phyloP scores from a whole-genome alignment of 2,113 vertebrate genomes.

The Actenoides lindsayi region DNA sequence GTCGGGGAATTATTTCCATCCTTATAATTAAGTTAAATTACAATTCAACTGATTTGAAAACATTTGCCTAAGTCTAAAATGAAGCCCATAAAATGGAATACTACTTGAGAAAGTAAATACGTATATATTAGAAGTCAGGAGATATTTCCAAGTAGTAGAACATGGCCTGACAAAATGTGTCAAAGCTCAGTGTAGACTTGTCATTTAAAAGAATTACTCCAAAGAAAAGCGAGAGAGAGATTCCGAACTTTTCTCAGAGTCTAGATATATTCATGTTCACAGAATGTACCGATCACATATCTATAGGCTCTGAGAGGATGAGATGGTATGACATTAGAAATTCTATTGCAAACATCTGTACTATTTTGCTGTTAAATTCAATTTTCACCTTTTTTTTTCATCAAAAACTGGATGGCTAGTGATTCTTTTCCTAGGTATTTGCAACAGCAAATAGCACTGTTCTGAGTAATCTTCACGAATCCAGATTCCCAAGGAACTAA shows the following conservation, averaged over 20 bases:
- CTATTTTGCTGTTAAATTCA: neutral
- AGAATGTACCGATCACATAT: neutral
- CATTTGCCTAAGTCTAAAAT: neutral
- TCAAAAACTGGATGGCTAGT: neutral
- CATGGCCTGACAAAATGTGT: neutral
- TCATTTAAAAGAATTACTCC: neutral
- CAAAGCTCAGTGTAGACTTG: neutral
- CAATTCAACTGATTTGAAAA: neutral
- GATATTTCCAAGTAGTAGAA: neutral
- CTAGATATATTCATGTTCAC: neutral
- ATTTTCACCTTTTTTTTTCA: neutral
- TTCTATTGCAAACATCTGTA: neutral
- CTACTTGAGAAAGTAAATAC: neutral
- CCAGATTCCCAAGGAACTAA: neutral
- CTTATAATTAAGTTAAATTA: neutral
- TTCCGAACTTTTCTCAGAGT: neutral
- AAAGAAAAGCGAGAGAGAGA: neutral
- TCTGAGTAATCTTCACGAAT: neutral
- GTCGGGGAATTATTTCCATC: neutral
- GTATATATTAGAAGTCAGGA: neutral
- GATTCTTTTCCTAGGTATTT: neutral
- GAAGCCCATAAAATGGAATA: neutral
- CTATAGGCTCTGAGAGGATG: neutral
- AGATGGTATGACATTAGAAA: neutral
- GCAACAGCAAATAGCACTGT: fast-evolving